Percentiles rank a stretch among this genome's conserved stretches.
These are phyloP conservation scores for Cataglyphis altisquamis DNA, from an alignment of 2,888 invertebrate species.

Conservation along the genomic window DNA sequence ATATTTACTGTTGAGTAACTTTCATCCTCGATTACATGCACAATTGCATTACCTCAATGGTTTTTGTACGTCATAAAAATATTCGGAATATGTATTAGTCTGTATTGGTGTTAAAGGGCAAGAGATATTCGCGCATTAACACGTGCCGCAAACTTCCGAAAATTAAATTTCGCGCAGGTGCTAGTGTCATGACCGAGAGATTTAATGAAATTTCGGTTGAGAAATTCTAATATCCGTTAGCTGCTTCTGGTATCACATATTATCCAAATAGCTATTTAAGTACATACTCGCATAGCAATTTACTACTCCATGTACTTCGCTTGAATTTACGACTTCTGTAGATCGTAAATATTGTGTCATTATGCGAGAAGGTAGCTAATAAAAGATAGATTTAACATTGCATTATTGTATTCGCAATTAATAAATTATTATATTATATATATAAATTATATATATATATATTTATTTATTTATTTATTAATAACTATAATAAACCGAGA, in stretches of 20 bases:
- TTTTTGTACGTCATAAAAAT: neutral
- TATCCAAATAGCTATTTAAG: constrained; percentile 64
- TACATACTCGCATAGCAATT: constrained; percentile 49
- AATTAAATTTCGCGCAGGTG: constrained; percentile 6
- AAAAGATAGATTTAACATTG: constrained; percentile 44
- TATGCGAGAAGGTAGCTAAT: constrained; percentile 42
- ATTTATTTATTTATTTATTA: too few relatives aligned
- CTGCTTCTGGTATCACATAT: constrained; percentile 62
- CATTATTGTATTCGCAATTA: constrained; percentile 60
- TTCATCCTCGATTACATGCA: neutral
- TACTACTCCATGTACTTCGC: constrained; percentile 57
- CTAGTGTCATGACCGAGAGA: neutral
- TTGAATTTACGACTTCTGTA: constrained; percentile 69
- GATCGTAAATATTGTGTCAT: constrained; percentile 71
- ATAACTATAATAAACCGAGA: too few relatives aligned
- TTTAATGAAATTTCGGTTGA: constrained; percentile 42
- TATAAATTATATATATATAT: too few relatives aligned
- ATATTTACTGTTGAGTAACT: neutral
- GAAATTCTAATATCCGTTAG: constrained; percentile 64
- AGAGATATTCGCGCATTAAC: constrained; percentile 6
- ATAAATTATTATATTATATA: constrained; percentile 56
- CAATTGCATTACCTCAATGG: neutral
- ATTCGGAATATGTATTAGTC: neutral
- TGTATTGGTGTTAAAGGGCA: constrained; percentile 6
- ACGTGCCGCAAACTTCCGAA: neutral